Conservation (phyloP, 2,888 invertebrate species). For the Cataglyphis rosenhaueri region DNA sequence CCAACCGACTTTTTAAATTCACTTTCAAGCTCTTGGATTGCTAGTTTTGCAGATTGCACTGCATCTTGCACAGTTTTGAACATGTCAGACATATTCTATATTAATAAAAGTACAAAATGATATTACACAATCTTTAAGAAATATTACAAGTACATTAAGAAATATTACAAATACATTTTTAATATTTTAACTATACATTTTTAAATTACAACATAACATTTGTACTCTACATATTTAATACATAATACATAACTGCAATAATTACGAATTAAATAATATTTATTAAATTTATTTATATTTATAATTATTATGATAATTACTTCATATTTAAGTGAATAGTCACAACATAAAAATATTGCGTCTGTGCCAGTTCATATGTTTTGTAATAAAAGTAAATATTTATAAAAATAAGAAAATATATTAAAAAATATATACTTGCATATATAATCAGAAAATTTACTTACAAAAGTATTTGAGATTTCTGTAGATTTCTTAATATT, state of each 20-base stretch:
- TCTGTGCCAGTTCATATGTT: constrained; percentile 61
- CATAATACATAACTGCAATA: not conserved
- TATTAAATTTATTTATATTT: constrained; percentile 5
- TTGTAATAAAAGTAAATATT: constrained; percentile 26
- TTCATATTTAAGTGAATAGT: constrained; percentile 65
- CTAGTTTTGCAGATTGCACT: constrained; percentile 73
- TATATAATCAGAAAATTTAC: constrained; percentile 52
- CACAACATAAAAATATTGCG: constrained; percentile 58
- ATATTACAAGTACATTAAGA: constrained; percentile 11
- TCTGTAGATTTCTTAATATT: constrained; percentile 75
- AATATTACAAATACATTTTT: not conserved
- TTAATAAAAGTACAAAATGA: constrained; percentile 9
- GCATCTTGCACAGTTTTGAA: constrained; percentile 76
- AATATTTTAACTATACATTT: not conserved
- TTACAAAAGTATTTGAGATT: constrained; percentile 71
- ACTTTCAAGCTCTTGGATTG: constrained; percentile 73
- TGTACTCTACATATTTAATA: not conserved
- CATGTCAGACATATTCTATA: constrained; percentile 73
- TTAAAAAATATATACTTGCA: not conserved
- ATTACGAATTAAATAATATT: not conserved
- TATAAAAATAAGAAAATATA: not conserved
- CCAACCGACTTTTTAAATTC: constrained; percentile 75
- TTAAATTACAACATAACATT: not conserved
- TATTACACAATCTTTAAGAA: constrained; percentile 19
- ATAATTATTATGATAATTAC: constrained; percentile 49